phyloP scores from a whole-genome alignment of 1,140 invertebrate species.

The Zaprionus tsacasi region DNA sequence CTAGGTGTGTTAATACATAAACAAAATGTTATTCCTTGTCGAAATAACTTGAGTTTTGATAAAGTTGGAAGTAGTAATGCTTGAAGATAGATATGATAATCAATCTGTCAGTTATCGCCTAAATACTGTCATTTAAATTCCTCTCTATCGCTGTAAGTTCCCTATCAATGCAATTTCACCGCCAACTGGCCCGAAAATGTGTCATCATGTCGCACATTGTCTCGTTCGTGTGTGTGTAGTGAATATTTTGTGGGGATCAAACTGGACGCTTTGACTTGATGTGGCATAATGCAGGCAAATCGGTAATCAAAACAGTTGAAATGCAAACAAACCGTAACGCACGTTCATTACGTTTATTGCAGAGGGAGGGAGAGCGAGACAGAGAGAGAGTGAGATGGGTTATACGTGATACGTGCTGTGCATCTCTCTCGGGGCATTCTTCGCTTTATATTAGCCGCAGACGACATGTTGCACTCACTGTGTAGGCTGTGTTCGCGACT shows the following conservation, averaged over 20 bases:
- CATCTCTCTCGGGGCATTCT: constrained; percentile 75
- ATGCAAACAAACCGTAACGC: constrained; percentile 70
- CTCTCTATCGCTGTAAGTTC: neutral
- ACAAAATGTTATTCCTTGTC: too few species aligned
- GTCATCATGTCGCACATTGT: neutral
- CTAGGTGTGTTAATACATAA: too few species aligned
- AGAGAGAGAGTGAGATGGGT: neutral
- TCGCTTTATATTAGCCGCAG: constrained; percentile 79
- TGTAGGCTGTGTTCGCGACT: constrained; percentile 24
- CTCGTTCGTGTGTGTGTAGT: neutral
- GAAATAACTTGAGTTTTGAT: too few species aligned
- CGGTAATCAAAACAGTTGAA: constrained; percentile 47
- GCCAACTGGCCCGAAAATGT: neutral
- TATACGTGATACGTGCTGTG: constrained; percentile 18
- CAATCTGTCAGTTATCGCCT: neutral
- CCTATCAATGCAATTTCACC: neutral
- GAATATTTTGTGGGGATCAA: constrained; percentile 10
- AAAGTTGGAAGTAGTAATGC: too few species aligned
- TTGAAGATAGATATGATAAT: too few species aligned
- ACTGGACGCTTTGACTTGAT: neutral
- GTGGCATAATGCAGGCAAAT: constrained; percentile 15
- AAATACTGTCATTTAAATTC: neutral
- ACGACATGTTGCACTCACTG: constrained; percentile 69
- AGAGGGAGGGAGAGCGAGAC: neutral
- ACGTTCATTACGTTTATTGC: constrained; percentile 73